A percentile compares a stretch with the other conserved stretches of the same genome.
phyloP scores from a whole-genome alignment of 1,140 invertebrate species.

The Ceratitis capitata region DNA sequence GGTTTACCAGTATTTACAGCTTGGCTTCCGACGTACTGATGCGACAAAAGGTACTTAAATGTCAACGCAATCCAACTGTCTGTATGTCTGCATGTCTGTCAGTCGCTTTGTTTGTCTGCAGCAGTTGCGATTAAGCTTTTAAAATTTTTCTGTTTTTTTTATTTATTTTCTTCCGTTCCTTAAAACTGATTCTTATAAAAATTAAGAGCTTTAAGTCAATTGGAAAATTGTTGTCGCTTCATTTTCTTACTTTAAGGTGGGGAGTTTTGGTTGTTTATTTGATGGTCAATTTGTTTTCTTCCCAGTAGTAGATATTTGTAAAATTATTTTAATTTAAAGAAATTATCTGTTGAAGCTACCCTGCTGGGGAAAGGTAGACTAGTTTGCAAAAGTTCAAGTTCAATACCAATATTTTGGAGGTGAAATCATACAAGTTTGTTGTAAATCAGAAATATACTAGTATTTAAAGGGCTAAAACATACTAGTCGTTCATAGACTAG shows the following conservation, averaged over 20 bases:
- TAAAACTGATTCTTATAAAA: not conserved
- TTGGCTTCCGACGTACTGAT: not conserved
- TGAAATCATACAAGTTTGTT: too few relatives aligned
- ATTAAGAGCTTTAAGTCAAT: constrained; percentile 5
- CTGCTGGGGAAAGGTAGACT: too few relatives aligned
- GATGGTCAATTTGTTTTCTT: not conserved
- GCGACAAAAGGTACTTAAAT: not conserved
- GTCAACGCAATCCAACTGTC: not conserved
- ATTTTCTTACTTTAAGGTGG: not conserved
- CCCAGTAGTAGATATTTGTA: too few relatives aligned
- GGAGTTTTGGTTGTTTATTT: not conserved
- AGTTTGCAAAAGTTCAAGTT: too few relatives aligned
- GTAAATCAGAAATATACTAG: too few relatives aligned
- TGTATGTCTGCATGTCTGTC: not conserved
- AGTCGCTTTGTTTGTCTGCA: constrained; percentile 1
- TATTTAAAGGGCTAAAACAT: too few relatives aligned
- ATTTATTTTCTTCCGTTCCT: not conserved
- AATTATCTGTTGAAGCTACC: too few relatives aligned
- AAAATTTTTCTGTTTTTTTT: not conserved
- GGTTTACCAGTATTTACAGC: not conserved
- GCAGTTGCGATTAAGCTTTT: not conserved
- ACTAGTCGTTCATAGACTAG: too few relatives aligned
- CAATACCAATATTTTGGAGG: too few relatives aligned
- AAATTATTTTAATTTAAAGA: too few relatives aligned
- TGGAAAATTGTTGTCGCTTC: not conserved